Percentiles rank a stretch among this genome's conserved stretches.
Evolutionary conservation across 2,888 invertebrate genomes (phyloP).

Genomic region (Epistrophella euchroma): DNA sequence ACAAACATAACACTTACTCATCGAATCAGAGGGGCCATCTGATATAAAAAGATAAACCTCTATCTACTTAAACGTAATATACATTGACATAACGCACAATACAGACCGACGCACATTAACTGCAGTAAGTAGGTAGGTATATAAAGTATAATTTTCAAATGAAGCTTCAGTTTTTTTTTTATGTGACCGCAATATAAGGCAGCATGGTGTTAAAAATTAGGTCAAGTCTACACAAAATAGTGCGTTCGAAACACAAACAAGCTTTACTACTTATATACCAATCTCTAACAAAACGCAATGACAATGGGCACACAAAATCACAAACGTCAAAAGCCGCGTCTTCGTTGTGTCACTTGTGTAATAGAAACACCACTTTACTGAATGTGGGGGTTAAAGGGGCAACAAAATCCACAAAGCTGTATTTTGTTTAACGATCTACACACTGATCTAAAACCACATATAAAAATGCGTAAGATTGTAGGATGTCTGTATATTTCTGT

Average conservation of each 20-base stretch:
- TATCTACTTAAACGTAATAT: slow-evolving; percentile 18
- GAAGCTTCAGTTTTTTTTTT: slow-evolving; percentile 24
- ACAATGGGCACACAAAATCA: slow-evolving; percentile 34
- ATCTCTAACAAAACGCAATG: slow-evolving; percentile 53
- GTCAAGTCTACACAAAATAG: slow-evolving; percentile 59
- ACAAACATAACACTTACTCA: slow-evolving; percentile 6
- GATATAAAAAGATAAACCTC: too few species aligned
- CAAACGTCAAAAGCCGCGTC: slow-evolving; percentile 14
- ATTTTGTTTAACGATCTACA: slow-evolving; percentile 33
- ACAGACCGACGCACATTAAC: slow-evolving; percentile 8
- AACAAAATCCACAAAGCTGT: slow-evolving; percentile 12
- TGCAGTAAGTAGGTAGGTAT: background rate
- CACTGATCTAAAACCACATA: slow-evolving; percentile 17
- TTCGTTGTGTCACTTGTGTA: slow-evolving; percentile 51
- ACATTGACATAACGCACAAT: slow-evolving; percentile 41
- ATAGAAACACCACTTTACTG: slow-evolving; percentile 28
- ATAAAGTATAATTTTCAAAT: background rate
- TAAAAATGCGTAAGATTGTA: slow-evolving; percentile 46
- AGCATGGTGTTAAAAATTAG: slow-evolving; percentile 35
- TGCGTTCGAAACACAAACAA: slow-evolving; percentile 56
- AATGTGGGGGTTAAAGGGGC: background rate
- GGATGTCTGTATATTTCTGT: too few species aligned
- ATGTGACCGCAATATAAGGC: slow-evolving; percentile 38
- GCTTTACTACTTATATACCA: slow-evolving; percentile 22
- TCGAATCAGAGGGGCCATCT: slow-evolving; percentile 9